These are phyloP conservation scores for Enoplosus armatus DNA, from an alignment of 2,797 vertebrate genomes.

Conservation along the genomic window DNA sequence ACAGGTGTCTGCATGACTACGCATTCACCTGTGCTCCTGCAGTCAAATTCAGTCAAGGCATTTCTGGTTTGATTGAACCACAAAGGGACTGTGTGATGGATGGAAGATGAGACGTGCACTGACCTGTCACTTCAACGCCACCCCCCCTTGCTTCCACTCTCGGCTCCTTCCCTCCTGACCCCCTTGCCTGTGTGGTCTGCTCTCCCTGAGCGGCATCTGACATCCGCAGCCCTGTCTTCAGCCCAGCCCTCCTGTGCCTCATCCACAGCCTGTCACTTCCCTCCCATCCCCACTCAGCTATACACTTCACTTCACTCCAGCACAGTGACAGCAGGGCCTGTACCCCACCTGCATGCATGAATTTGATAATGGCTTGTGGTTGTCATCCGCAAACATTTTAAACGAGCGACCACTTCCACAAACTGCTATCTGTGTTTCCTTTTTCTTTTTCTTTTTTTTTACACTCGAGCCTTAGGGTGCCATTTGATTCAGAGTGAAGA, in stretches of 20 bases:
- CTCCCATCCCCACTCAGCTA: conserved; percentile 13
- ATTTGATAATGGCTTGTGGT: conserved; percentile 5
- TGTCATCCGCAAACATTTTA: conserved; percentile 15
- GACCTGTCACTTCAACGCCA: conserved; percentile 70
- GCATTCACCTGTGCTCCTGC: conserved; percentile 54
- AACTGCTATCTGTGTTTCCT: conserved; percentile 20
- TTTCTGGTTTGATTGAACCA: conserved; percentile 66
- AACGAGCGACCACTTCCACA: not conserved
- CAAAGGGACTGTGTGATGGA: conserved; percentile 76
- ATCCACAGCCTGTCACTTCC: conserved; percentile 45
- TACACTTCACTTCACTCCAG: conserved; percentile 27
- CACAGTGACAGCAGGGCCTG: conserved; percentile 11
- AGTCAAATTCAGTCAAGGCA: conserved; percentile 64
- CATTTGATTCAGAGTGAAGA: conserved; percentile 54
- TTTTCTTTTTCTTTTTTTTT: conserved; percentile 3
- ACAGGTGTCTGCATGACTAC: conserved; percentile 62
- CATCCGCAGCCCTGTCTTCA: conserved; percentile 43
- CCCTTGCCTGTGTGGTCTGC: conserved; percentile 40
- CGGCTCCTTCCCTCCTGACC: conserved; percentile 47
- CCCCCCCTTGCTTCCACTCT: not conserved
- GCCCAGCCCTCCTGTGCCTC: conserved; percentile 34
- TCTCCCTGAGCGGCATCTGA: conserved; percentile 54
- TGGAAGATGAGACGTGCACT: conserved; percentile 66
- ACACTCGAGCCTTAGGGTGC: conserved; percentile 24
- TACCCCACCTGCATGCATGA: conserved; percentile 22